A percentile compares a stretch with the other conserved stretches of the same genome.
These are phyloP conservation scores for Triplophysa dalaica DNA, from an alignment of 2,113 vertebrate genomes.

Conservation along the genomic window DNA sequence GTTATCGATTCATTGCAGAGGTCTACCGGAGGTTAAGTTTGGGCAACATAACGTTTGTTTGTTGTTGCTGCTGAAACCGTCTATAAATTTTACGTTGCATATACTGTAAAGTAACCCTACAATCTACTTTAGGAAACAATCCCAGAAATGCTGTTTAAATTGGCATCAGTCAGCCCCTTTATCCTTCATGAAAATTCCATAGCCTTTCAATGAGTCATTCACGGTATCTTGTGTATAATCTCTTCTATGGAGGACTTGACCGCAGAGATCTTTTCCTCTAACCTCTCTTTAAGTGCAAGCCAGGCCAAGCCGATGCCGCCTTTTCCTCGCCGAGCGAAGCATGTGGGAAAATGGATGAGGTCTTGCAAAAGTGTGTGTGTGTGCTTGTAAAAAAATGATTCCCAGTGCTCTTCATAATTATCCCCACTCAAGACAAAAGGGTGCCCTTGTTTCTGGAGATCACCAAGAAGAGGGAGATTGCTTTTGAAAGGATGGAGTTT, in stretches of 20 bases:
- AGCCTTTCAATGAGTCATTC: constrained; percentile 22
- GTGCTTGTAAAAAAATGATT: constrained; percentile 19
- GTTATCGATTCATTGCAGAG: too few species aligned
- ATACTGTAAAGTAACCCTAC: background rate
- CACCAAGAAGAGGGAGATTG: constrained; percentile 39
- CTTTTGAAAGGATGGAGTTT: constrained; percentile 31
- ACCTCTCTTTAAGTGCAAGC: constrained; percentile 31
- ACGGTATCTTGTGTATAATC: constrained; percentile 19
- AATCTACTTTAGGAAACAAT: background rate
- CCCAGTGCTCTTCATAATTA: constrained; percentile 49
- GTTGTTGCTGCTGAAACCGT: too few species aligned
- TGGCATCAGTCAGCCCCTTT: background rate
- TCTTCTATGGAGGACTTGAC: constrained; percentile 14
- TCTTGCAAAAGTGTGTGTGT: constrained; percentile 23
- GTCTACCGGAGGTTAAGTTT: too few species aligned
- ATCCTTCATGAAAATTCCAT: constrained; percentile 30
- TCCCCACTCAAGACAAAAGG: constrained; percentile 48
- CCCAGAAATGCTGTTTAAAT: constrained; percentile 1
- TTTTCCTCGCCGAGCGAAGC: background rate
- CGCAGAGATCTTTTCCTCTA: constrained; percentile 28
- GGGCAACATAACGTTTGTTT: too few species aligned
- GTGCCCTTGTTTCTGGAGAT: constrained; percentile 41
- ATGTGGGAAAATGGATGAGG: constrained; percentile 1
- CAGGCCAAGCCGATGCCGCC: constrained; percentile 18
- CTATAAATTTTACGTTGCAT: background rate